Percentiles rank a stretch among this genome's conserved stretches.
Evolutionary conservation across 1,140 invertebrate genomes (phyloP).

Genomic region (Micrasema minimum): DNA sequence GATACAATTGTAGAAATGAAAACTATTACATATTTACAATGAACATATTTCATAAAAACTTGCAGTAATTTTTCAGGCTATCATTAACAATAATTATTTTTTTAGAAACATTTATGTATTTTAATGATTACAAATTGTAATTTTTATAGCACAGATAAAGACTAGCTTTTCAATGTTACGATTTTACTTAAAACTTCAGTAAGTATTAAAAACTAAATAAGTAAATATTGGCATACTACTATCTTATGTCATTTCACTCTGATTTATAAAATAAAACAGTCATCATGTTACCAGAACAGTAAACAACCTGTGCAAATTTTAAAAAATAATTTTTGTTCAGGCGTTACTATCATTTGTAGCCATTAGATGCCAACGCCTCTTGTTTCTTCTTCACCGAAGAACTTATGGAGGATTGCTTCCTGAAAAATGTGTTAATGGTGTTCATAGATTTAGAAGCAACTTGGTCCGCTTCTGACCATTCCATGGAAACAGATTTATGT

Average conservation of each 20-base stretch:
- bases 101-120: too few species aligned
- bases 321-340: background rate
- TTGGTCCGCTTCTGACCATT: constrained; percentile 68
- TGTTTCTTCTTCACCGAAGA: constrained; percentile 65
- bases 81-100: too few species aligned
- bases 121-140: background rate
- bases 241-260: constrained; percentile 27
- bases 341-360: constrained; percentile 31
- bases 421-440: constrained; percentile 75
- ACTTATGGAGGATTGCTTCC: constrained; percentile 70
- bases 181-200: too few species aligned
- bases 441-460: constrained; percentile 71
- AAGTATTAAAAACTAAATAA: background rate
- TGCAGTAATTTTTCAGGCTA: too few species aligned
- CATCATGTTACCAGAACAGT: constrained; percentile 15
- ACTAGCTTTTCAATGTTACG: too few species aligned
- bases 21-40: too few species aligned
- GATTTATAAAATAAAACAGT: constrained; percentile 9
- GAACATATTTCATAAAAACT: too few species aligned
- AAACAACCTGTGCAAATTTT: constrained; percentile 8
- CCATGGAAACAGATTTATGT: constrained; percentile 69
- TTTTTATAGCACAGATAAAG: too few species aligned
- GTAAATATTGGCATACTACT: too few species aligned
- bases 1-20: too few species aligned
- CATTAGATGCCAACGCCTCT: constrained; percentile 49